Evolutionary conservation across 2,113 vertebrate species (phyloP).

Genomic region (Cercopithecus mona): DNA sequence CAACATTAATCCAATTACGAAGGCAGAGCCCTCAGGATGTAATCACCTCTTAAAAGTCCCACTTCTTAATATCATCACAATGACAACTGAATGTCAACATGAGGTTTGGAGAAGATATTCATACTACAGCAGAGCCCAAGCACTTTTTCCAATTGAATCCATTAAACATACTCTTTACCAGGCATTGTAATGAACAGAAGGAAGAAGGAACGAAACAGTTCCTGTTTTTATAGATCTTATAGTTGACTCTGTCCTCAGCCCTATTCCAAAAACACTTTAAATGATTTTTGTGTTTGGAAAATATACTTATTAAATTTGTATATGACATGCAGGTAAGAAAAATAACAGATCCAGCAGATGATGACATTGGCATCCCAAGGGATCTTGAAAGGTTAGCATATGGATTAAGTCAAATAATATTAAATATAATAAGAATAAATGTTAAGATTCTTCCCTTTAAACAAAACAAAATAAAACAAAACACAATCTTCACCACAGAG

Average conservation of each 20-base stretch:
- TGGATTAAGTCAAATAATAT: slow-evolving; percentile 8
- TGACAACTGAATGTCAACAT: neutral
- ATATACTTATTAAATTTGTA: slow-evolving; percentile 27
- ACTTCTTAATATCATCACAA: neutral
- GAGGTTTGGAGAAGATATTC: neutral
- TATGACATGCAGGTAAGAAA: neutral
- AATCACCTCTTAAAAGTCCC: neutral
- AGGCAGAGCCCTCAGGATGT: neutral
- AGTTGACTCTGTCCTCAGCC: neutral
- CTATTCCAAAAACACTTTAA: neutral
- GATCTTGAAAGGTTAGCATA: neutral
- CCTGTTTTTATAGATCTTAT: neutral
- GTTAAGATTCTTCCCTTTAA: neutral
- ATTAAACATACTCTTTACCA: neutral
- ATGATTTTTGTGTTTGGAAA: neutral
- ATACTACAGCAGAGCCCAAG: neutral
- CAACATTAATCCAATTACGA: neutral
- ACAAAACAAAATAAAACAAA: neutral
- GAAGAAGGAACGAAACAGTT: neutral
- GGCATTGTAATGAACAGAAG: neutral
- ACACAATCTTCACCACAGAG: neutral
- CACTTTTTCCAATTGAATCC: neutral
- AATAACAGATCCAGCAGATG: neutral
- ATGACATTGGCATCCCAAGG: neutral
- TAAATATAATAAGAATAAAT: slow-evolving; percentile 20